Conservation (phyloP, 2,113 vertebrate genomes). For the Leptocoma aspasia region DNA sequence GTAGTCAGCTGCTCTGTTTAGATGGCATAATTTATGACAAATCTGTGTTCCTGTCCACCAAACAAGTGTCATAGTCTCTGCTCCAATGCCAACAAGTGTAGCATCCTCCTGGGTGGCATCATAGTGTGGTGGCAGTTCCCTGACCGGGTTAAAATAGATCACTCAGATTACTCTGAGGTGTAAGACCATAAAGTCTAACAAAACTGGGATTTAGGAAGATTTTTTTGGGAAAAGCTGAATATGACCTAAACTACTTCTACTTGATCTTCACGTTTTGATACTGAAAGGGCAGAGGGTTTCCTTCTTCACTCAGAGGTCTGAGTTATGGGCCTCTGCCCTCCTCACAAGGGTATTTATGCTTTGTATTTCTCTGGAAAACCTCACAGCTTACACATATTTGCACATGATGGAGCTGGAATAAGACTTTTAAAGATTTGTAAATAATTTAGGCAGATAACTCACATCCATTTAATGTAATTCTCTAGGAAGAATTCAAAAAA, state of each 20-base stretch:
- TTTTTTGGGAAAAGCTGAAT: not conserved
- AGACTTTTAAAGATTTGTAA: not conserved
- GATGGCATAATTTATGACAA: not conserved
- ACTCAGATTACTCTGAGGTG: not conserved
- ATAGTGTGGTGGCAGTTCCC: not conserved
- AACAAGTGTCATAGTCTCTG: not conserved
- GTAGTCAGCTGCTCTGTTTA: not conserved
- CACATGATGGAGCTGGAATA: not conserved
- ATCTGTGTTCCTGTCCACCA: not conserved
- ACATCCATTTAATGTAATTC: not conserved
- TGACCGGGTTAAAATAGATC: not conserved
- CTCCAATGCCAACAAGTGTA: rapidly evolving
- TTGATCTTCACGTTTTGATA: not conserved
- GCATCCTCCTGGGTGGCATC: not conserved
- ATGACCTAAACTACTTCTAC: not conserved
- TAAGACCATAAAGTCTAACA: not conserved
- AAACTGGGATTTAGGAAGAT: not conserved
- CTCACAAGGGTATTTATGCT: not conserved
- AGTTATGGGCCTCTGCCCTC: not conserved
- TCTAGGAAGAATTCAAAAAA: not conserved
- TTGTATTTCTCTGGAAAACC: not conserved
- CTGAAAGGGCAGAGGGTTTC: not conserved
- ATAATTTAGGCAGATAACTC: not conserved
- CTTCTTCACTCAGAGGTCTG: not conserved
- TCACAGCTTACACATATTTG: no score